Evolutionary conservation across 2,113 vertebrate genomes (phyloP).

Genomic region (Platichthys stellatus): DNA sequence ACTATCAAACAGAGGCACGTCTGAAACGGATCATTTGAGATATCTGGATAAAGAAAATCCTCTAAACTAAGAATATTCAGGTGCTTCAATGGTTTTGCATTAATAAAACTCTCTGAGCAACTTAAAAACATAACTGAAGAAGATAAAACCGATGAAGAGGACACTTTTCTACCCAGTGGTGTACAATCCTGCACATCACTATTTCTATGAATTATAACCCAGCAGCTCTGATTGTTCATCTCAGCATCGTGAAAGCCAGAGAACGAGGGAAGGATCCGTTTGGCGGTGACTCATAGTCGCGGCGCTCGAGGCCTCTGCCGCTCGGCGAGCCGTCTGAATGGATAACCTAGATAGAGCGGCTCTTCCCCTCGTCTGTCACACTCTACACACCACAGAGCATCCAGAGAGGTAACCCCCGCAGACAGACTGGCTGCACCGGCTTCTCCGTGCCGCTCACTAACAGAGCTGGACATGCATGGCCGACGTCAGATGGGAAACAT

Average conservation of each 20-base stretch:
- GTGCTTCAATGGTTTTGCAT: too few species aligned
- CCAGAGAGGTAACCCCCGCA: conserved; percentile 25
- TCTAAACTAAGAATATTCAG: conserved; percentile 32
- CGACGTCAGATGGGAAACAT: conserved; percentile 68
- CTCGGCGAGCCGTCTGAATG: conserved; percentile 40
- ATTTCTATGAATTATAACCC: neutral
- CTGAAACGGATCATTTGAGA: conserved; percentile 7
- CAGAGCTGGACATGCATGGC: conserved; percentile 46
- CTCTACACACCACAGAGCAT: conserved; percentile 6
- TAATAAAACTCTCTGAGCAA: neutral
- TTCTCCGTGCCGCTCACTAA: conserved; percentile 20
- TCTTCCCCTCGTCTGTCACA: conserved; percentile 32
- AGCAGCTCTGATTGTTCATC: neutral
- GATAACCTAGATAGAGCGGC: conserved; percentile 47
- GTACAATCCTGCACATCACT: too few species aligned
- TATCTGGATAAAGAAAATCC: conserved; percentile 20
- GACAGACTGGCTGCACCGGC: conserved; percentile 20
- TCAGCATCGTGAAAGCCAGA: neutral
- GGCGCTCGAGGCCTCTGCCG: conserved; percentile 15
- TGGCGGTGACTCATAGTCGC: conserved; percentile 34
- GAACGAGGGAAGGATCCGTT: conserved; percentile 10
- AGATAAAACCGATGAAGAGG: too few species aligned
- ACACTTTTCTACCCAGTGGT: too few species aligned
- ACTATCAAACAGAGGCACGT: neutral
- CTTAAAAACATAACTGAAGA: neutral